These are phyloP conservation scores for Proteles cristata DNA, from an alignment of 2,113 vertebrate species.

Conservation along the genomic window DNA sequence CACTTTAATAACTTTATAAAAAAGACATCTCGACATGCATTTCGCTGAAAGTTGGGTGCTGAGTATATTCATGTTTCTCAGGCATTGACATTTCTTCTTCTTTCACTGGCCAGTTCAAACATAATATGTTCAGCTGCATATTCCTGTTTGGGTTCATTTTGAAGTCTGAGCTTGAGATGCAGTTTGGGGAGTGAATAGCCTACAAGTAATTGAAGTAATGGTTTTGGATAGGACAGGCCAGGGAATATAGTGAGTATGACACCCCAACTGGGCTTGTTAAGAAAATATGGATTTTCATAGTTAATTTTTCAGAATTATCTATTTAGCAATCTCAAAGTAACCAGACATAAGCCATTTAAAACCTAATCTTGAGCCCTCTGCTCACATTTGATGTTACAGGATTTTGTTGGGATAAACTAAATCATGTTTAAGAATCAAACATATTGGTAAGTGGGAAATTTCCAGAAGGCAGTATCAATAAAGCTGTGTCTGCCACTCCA, in stretches of 20 bases:
- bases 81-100: constrained; percentile 21
- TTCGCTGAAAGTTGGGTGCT: background rate
- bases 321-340: constrained; percentile 54
- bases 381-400: constrained; percentile 57
- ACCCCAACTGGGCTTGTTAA: background rate
- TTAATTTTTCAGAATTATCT: constrained; percentile 51
- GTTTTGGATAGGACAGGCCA: background rate
- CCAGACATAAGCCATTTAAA: constrained; percentile 59
- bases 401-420: constrained; percentile 57
- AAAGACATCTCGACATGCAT: background rate
- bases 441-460: constrained; percentile 75
- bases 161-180: background rate
- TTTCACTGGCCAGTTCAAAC: background rate
- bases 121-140: background rate
- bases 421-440: constrained; percentile 60
- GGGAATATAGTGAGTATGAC: background rate
- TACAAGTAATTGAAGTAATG: background rate
- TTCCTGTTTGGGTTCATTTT: constrained; percentile 26
- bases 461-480: constrained; percentile 80
- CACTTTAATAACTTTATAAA: background rate
- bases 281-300: constrained; percentile 22
- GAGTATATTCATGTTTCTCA: background rate
- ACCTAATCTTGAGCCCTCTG: constrained; percentile 55
- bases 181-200: background rate
- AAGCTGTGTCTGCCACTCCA: constrained; percentile 80